A percentile compares a stretch with the other conserved stretches of the same genome.
Conservation (phyloP, 2,113 vertebrate genomes). For the Oreotrochilus melanogaster region DNA sequence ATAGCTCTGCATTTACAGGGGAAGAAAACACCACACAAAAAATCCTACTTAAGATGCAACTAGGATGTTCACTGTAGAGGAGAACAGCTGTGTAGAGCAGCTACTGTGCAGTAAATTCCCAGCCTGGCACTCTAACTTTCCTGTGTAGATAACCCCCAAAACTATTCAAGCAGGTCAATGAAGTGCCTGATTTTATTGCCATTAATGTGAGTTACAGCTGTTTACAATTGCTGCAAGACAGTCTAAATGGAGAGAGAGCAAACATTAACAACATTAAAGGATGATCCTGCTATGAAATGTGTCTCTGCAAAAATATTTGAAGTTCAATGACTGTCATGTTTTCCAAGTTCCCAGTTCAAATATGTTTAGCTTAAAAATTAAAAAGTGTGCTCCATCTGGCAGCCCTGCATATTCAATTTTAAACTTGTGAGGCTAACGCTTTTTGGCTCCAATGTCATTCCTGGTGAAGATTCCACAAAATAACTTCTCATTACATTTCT, state of each 20-base stretch:
- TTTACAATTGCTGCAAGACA: neutral
- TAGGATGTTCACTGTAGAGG: neutral
- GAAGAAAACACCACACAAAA: neutral
- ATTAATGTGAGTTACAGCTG: neutral
- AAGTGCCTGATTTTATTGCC: conserved; percentile 1
- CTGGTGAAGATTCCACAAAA: neutral
- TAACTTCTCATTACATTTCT: neutral
- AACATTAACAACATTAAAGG: neutral
- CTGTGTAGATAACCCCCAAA: neutral
- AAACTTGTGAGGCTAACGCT: neutral
- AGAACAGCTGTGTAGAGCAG: conserved; percentile 11
- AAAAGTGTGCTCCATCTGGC: conserved; percentile 7
- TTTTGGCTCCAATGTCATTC: neutral
- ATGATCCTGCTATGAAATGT: neutral
- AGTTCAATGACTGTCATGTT: neutral
- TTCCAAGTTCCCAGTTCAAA: conserved; percentile 18
- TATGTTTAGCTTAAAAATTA: conserved; percentile 2
- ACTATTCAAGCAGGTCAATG: conserved; percentile 9
- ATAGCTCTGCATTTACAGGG: neutral
- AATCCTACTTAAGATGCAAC: neutral
- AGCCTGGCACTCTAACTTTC: neutral
- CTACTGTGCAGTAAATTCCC: conserved; percentile 38
- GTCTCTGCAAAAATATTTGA: conserved; percentile 21
- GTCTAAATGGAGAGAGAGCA: neutral
- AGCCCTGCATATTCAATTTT: neutral